A percentile compares a stretch with the other conserved stretches of the same genome.
These are phyloP conservation scores for Criorhina ranunculi DNA, from an alignment of 2,888 invertebrate genomes.

Conservation along the genomic window DNA sequence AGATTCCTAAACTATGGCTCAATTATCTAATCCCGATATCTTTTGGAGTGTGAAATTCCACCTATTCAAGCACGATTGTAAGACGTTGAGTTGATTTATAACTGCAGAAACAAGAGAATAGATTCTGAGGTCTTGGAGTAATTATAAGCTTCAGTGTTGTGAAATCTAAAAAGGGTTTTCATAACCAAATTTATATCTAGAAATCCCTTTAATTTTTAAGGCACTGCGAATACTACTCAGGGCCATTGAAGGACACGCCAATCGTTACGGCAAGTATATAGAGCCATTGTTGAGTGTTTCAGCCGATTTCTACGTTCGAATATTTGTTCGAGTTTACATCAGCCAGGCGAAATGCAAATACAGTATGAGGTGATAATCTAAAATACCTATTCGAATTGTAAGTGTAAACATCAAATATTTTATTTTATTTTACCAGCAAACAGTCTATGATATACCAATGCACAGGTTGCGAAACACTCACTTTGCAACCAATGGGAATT, in stretches of 20 bases:
- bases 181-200: not conserved
- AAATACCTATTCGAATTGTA: not conserved
- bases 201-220: slow-evolving; percentile 84
- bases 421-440: slow-evolving; percentile 86
- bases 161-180: not conserved
- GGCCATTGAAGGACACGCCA: slow-evolving; percentile 95
- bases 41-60: too few relatives aligned
- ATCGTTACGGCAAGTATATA: slow-evolving; percentile 96
- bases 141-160: too few relatives aligned
- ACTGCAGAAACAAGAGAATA: too few relatives aligned
- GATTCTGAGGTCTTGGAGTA: too few relatives aligned
- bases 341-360: slow-evolving; percentile 94
- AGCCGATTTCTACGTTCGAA: slow-evolving; percentile 97
- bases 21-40: too few relatives aligned
- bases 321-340: slow-evolving; percentile 94
- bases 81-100: too few relatives aligned
- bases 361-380: slow-evolving; percentile 88
- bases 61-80: too few relatives aligned
- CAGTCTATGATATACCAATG: slow-evolving; percentile 95
- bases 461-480: slow-evolving; percentile 93
- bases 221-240: slow-evolving; percentile 96
- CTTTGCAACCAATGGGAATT: slow-evolving; percentile 91
- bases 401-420: not conserved
- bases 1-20: too few relatives aligned
- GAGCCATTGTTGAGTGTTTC: slow-evolving; percentile 95